Evolutionary conservation across 2,797 vertebrate species (phyloP).

Genomic region (Cossypha heuglini): DNA sequence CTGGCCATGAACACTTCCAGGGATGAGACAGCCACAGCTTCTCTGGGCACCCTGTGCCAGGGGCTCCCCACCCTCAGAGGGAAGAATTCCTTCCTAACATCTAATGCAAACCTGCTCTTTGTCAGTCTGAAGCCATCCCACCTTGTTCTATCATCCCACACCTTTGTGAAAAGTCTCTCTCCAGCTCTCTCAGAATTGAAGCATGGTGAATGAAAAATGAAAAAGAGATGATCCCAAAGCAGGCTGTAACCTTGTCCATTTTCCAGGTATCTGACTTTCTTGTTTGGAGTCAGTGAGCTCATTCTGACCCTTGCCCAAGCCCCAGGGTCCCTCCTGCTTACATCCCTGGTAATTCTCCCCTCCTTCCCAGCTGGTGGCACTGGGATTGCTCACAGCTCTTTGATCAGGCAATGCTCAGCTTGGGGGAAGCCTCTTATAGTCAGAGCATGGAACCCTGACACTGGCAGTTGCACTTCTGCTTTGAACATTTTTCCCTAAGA

Average conservation of each 20-base stretch:
- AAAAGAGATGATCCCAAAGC: rapidly evolving
- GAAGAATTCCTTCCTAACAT: neutral
- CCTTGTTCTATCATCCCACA: neutral
- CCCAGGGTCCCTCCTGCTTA: neutral
- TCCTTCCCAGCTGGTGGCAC: neutral
- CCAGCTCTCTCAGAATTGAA: neutral
- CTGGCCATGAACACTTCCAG: neutral
- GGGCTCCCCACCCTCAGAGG: rapidly evolving
- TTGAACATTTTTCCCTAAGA: neutral
- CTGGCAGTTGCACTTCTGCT: neutral
- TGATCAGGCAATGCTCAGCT: neutral
- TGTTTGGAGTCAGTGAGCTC: neutral
- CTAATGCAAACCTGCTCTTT: neutral
- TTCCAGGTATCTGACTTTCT: neutral
- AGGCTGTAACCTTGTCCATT: neutral
- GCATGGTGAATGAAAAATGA: neutral
- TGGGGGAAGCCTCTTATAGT: neutral
- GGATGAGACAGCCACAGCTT: neutral
- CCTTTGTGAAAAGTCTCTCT: neutral
- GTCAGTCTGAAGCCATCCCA: neutral
- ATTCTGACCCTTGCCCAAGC: neutral
- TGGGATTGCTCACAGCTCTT: neutral
- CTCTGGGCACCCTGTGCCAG: neutral
- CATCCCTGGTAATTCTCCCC: neutral
- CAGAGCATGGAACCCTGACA: neutral